Base-by-base conservation (phyloP, 1,140 invertebrate species). In the Hypsibius dujardini region DNA sequence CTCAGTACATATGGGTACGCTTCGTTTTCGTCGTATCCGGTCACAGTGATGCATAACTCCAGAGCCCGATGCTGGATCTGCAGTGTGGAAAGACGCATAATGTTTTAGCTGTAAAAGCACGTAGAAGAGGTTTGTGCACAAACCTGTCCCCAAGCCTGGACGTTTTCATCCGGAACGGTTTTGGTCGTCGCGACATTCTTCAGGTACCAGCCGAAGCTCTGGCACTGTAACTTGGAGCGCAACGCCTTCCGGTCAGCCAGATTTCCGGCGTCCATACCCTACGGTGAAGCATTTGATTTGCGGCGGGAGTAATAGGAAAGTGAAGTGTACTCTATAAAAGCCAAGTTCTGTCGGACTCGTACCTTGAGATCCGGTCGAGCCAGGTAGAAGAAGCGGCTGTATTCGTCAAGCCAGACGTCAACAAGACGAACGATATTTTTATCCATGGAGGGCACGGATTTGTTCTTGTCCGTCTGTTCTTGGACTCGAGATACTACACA, bases 61-160 rank as follows among this genome's bases (percentile, higher is more conserved):
- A 28, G 50, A n/a, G 7, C 59, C 69, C 1, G 2, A 15, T 14
- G 47, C 12, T 71, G 73, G 28, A 28, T 28, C 28, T 28, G 0
- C 28, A 28, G 28, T 28, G 28, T 28, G 28, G 28, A 28, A 28
- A 28, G 28, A 28, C 28, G 28, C 28, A 28, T 28, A 28, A 28
- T 28, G 28, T 28, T 28, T 28, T 28, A 28, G 28, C 28, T 28
- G 28, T 28, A 28, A 28, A 28, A 28, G 28, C 28, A 28, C 28
- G 28, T 28, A 28, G 28, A 28, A 28, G 28, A 28, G 28, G 28
- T 28, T 28, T 28, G 28, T 28, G 28, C 28, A 28, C 74, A 70
- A 69, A 77, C 76, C 70, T 72, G 72, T 46, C 76, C 76, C 75
- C 75, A 76, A n/a, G 74, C 74, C 28, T 70, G 70, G 1, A 74